Evolutionary conservation across 2,113 vertebrate genomes (phyloP), one percentile per base, ranked within the genome.

Genomic region (Rhea americana): DNA sequence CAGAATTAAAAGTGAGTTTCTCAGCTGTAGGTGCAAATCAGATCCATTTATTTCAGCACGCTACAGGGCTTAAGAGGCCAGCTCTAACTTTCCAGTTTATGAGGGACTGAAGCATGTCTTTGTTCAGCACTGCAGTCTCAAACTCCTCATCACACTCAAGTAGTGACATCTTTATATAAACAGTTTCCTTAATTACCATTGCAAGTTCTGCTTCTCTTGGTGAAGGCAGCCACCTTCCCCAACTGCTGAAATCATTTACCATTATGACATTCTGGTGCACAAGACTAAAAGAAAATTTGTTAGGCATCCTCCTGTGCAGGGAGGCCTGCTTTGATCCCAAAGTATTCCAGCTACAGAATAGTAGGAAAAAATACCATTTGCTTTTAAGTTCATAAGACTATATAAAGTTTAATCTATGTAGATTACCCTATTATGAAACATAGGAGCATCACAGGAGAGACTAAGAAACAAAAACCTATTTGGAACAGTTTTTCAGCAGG

Each of bases 171-270:
- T 95, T 39, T 83, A 59, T 95, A 75, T 15, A 71, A 87, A 21
- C 17, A 68, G 28, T 28, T 89, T 59, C 75, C 85, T 90, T 91
- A 91, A 89, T 85, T 85, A 90, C 76, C 79, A 53, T 85, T 77
- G 65, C 87, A 85, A 95, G 53, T 91, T 93, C 82, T 74, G 79
- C 92, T 94, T 93, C 94, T 95, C 85, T 89, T 94, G 84, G 75
- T 93, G 74, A 94, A 95, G 24, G 63, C 66, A 92, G 35, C 32
- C 53, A 47, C 74, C 43, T 89, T 67, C 43, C 39, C 67, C 51
- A 92, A 83, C 80, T 37, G 14, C 13, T 82, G 71, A 73, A 85
- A 77, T 67, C 68, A 85, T 92, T 91, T 87, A 90, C 82, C 87
- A 75, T 92, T 79, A 87, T 6, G 32, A 82, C 28, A 21, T 26